These are phyloP conservation scores for Tenodera sinensis DNA, from an alignment of 2,888 invertebrate genomes.

Conservation along the genomic window DNA sequence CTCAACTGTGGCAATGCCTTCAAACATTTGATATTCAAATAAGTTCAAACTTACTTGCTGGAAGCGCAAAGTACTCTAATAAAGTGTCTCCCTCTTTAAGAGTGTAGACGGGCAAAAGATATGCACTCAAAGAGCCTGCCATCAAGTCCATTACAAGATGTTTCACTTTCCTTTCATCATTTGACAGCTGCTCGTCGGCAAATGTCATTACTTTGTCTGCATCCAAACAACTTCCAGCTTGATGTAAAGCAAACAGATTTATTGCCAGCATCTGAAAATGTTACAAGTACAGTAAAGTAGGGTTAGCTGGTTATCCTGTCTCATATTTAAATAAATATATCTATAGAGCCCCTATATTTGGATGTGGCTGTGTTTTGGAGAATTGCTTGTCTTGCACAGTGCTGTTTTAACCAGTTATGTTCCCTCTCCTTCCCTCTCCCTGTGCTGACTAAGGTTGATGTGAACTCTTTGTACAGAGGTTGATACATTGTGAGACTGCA, in stretches of 20 bases:
- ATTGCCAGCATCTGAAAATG: constrained; percentile 67
- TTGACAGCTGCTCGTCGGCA: constrained; percentile 50
- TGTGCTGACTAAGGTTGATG: no score
- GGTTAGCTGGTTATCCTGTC: neutral
- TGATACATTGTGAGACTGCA: no score
- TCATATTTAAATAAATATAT: no score
- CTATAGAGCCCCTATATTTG: no score
- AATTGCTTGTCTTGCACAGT: no score
- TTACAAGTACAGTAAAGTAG: neutral
- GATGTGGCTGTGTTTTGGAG: no score
- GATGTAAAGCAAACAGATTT: constrained; percentile 67
- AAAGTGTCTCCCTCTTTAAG: constrained; percentile 58
- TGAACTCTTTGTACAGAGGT: no score
- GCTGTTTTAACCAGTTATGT: no score
- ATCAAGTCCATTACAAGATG: constrained; percentile 59
- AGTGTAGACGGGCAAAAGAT: constrained; percentile 66
- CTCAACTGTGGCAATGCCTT: neutral
- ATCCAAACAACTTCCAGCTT: constrained; percentile 47
- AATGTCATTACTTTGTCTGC: constrained; percentile 39
- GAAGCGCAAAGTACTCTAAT: constrained; percentile 63
- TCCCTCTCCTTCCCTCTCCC: no score
- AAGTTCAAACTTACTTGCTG: constrained; percentile 53
- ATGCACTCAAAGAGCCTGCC: constrained; percentile 62
- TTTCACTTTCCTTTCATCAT: constrained; percentile 56
- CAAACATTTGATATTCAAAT: neutral